Evolutionary conservation across 2,797 vertebrate genomes (phyloP).

Genomic region (Sciurus vulgaris): DNA sequence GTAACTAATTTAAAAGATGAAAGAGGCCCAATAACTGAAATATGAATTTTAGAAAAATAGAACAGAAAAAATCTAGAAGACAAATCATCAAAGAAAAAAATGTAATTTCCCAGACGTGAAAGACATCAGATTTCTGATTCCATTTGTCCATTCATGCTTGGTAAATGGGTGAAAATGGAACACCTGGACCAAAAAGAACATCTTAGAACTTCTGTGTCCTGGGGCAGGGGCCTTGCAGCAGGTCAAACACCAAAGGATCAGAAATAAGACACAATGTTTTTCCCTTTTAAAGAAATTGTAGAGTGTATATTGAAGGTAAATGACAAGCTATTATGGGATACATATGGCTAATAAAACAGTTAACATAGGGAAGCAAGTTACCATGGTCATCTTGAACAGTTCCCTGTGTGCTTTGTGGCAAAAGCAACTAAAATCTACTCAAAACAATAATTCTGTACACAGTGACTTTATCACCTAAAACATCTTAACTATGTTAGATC

Average conservation of each 20-base stretch:
- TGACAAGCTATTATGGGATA: neutral
- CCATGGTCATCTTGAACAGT: too few species aligned
- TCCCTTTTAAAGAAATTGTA: neutral
- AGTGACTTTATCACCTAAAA: neutral
- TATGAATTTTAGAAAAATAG: conserved; percentile 1
- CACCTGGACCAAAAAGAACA: neutral
- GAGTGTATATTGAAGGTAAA: neutral
- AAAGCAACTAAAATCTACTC: neutral
- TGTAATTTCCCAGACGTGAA: neutral
- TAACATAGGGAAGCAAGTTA: neutral
- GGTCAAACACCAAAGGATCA: neutral
- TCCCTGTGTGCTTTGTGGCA: neutral
- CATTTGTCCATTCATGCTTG: neutral
- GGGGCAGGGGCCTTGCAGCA: neutral
- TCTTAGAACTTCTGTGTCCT: neutral
- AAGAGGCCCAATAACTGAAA: neutral
- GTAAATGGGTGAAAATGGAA: neutral
- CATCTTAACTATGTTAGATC: neutral
- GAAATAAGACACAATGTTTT: neutral
- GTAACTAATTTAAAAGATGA: neutral
- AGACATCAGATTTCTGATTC: neutral
- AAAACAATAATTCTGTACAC: neutral
- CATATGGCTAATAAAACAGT: neutral
- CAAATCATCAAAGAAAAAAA: conserved; percentile 28
- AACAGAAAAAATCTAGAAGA: neutral